Evolutionary conservation across 1,140 invertebrate genomes (phyloP).

Genomic region (Wasmannia auropunctata): DNA sequence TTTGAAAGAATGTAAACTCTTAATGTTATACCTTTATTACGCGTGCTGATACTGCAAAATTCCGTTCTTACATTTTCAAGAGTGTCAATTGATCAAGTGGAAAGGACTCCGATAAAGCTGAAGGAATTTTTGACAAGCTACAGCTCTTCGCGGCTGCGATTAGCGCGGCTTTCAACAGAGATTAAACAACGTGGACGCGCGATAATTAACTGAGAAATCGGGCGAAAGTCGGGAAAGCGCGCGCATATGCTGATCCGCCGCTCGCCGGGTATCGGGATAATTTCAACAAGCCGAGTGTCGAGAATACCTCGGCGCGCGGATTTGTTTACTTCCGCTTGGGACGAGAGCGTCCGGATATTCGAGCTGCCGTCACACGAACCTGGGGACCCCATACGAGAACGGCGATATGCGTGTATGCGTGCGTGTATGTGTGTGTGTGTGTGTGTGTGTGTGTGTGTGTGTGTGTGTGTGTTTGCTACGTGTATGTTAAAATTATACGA

Average conservation of each 20-base stretch:
- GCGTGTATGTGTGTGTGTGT: background rate
- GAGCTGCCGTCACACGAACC: constrained; percentile 17
- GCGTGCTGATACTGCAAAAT: background rate
- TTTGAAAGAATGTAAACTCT: background rate
- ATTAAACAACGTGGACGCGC: constrained; percentile 42
- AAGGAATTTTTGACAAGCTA: background rate
- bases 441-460: background rate
- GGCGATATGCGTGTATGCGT: background rate
- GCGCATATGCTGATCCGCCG: constrained; percentile 60
- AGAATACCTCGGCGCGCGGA: constrained; percentile 46
- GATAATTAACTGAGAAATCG: constrained; percentile 69
- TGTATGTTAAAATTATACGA: constrained; percentile 27
- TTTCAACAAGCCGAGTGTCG: constrained; percentile 54
- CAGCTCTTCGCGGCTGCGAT: background rate
- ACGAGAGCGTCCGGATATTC: constrained; percentile 45
- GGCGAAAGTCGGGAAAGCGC: constrained; percentile 68
- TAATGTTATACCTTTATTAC: background rate
- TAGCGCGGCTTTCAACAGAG: constrained; percentile 52
- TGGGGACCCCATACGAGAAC: background rate
- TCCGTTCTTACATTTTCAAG: background rate
- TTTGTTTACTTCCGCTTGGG: constrained; percentile 55
- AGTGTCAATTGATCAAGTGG: background rate
- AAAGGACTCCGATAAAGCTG: background rate
- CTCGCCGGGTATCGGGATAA: constrained; percentile 66
- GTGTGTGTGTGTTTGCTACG: background rate